These are phyloP conservation scores for Parazoanthus darwini DNA, from an alignment of 92 coral and sea anemone genomes.

Conservation along the genomic window DNA sequence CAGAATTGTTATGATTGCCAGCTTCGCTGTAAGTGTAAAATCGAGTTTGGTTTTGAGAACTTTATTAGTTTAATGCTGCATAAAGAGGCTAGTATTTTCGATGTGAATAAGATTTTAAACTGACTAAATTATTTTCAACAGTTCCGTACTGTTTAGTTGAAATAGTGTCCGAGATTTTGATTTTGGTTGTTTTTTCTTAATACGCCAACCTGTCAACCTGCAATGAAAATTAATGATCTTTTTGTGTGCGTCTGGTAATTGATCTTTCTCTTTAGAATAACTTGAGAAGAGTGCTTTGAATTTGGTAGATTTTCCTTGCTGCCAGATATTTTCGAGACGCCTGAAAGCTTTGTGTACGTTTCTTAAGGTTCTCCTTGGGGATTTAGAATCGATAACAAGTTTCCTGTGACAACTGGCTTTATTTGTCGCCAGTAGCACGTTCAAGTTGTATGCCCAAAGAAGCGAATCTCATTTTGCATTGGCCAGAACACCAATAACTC, in stretches of 20 bases:
- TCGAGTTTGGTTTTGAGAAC: not conserved
- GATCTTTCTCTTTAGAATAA: constrained; percentile 17
- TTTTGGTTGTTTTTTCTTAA: constrained; percentile 1
- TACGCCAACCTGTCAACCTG: constrained; percentile 9
- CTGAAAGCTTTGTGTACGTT: not conserved
- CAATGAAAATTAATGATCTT: constrained; percentile 15
- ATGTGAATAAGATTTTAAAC: not conserved
- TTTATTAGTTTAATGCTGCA: not conserved
- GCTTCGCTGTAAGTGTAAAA: not conserved
- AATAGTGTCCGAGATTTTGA: not conserved
- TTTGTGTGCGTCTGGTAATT: not conserved
- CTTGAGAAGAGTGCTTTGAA: not conserved
- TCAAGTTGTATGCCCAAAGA: not conserved
- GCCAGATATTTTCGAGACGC: not conserved
- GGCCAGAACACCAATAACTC: not conserved
- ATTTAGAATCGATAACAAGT: not conserved
- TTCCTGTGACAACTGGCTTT: not conserved
- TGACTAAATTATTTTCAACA: not conserved
- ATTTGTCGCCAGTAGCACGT: not conserved
- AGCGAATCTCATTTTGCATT: not conserved
- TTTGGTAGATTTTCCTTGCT: not conserved
- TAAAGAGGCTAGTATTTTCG: not conserved
- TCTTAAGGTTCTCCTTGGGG: not conserved
- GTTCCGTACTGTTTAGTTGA: not conserved
- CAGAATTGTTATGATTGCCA: not conserved